Evolutionary conservation across 1,140 invertebrate species (phyloP), one percentile per base, ranked within the genome.

Genomic region (Ridgeia piscesae): DNA sequence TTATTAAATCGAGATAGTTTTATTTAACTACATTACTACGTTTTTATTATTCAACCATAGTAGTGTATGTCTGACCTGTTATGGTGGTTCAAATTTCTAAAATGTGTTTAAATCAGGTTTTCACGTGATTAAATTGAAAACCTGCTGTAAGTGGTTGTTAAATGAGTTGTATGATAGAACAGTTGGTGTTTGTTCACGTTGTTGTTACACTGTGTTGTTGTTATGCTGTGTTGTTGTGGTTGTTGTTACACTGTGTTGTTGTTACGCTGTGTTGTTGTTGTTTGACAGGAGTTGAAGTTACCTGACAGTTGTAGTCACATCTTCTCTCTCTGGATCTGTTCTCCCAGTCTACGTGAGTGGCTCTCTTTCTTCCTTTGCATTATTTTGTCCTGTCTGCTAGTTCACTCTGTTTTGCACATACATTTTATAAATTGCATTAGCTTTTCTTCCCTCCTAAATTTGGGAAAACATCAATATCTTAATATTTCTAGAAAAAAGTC

Each of bases 241-340:
- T 77, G 27, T 21, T 27, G 11, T 9, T 77, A 8, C 58, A 77
- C 6, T 21, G 11, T 77, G 58, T 77, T 77, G 58, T 77, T 77
- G 27, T 77, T 77, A 77, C 58, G 27, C 17, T 77, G 8, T 27
- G 17, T 77, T 77, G 35, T 35, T 33, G 88, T 92, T 93, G 34
- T 91, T 11, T 94, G 94, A 21, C 91, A 95, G 95, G 94, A 94
- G 91, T 94, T 95, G 34, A 94, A 94, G 50, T 92, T 96, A 89
- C 94, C 95, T 58, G 93, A 93, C 42, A 92, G 92, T 14, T 95
- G 95, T 93, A 93, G 91, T 14, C 94, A 95, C 91, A 93, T 95
- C 35, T 96, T 96, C 92, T 95, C 95, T 34, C 94, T 96, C 33
- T 96, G 95, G 95, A 95, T 95, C 88, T 95, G 95, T 91, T 95